phyloP scores from a whole-genome alignment of 2,113 vertebrate species.

The Perca fluviatilis region DNA sequence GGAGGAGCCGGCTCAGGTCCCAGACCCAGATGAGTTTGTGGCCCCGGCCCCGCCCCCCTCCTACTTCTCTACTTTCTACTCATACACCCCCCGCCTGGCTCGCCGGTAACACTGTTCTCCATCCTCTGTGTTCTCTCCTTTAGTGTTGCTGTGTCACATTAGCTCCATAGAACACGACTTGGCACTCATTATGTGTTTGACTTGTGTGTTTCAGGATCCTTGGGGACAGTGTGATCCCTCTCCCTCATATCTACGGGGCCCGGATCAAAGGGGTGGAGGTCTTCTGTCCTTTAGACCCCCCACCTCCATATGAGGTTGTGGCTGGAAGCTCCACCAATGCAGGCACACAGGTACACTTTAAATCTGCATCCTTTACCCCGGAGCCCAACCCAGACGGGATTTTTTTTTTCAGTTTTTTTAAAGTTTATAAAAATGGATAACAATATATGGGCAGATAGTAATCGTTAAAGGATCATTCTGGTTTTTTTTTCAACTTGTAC shows the following conservation, averaged over 20 bases:
- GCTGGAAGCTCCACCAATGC: constrained; percentile 51
- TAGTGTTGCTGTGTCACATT: background rate
- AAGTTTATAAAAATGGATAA: too few relatives aligned
- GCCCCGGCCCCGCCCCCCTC: constrained; percentile 87
- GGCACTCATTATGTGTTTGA: background rate
- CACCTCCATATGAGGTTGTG: constrained; percentile 88
- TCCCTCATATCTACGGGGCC: constrained; percentile 83
- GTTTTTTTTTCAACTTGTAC: too few relatives aligned
- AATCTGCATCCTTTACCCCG: background rate
- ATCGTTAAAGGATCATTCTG: too few relatives aligned
- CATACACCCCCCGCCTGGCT: constrained; percentile 77
- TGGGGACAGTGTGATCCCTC: constrained; percentile 82
- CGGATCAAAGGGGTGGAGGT: constrained; percentile 87
- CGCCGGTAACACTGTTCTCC: constrained; percentile 78
- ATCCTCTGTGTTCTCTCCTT: background rate
- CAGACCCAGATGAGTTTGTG: constrained; percentile 87
- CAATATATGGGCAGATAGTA: too few relatives aligned
- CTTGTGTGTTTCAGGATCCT: constrained; percentile 70
- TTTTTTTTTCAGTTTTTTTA: background rate
- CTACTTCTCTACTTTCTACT: constrained; percentile 88
- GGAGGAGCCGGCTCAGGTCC: constrained; percentile 78
- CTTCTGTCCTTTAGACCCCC: constrained; percentile 87
- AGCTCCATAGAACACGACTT: background rate
- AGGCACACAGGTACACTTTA: constrained; percentile 79
- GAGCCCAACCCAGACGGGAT: too few relatives aligned